phyloP scores from a whole-genome alignment of 2,888 invertebrate species.

The Barypeithes pellucidus region DNA sequence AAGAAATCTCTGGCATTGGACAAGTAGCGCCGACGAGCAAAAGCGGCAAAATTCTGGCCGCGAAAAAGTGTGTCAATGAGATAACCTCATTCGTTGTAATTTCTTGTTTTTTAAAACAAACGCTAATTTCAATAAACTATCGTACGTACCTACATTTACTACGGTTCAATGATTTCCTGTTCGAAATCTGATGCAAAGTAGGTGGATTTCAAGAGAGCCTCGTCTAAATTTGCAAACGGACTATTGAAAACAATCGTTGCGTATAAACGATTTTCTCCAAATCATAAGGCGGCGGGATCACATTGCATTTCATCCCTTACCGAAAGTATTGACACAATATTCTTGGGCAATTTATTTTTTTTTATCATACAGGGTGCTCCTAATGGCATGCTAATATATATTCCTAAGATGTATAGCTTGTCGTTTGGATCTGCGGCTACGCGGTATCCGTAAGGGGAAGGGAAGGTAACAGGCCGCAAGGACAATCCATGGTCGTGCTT shows the following conservation, averaged over 20 bases:
- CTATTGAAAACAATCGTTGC: not conserved
- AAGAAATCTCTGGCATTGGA: constrained; percentile 49
- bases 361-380: too few species aligned
- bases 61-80: constrained; percentile 67
- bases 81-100: constrained; percentile 62
- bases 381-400: too few species aligned
- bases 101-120: constrained; percentile 52
- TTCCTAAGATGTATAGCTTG: too few species aligned
- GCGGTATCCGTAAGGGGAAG: too few species aligned
- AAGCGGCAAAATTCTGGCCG: constrained; percentile 56
- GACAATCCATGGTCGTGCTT: too few species aligned
- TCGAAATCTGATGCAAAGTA: constrained; percentile 43
- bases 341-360: too few species aligned
- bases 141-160: constrained; percentile 46
- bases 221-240: constrained; percentile 1
- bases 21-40: constrained; percentile 45
- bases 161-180: constrained; percentile 44
- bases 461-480: too few species aligned
- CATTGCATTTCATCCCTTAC: too few species aligned
- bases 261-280: not conserved
- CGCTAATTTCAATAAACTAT: constrained; percentile 52
- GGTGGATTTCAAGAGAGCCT: constrained; percentile 21
- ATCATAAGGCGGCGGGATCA: too few species aligned
- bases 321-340: too few species aligned
- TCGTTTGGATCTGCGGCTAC: too few species aligned